These are phyloP conservation scores for Piliocolobus tephrosceles DNA, from an alignment of 2,113 vertebrate species.

Conservation along the genomic window DNA sequence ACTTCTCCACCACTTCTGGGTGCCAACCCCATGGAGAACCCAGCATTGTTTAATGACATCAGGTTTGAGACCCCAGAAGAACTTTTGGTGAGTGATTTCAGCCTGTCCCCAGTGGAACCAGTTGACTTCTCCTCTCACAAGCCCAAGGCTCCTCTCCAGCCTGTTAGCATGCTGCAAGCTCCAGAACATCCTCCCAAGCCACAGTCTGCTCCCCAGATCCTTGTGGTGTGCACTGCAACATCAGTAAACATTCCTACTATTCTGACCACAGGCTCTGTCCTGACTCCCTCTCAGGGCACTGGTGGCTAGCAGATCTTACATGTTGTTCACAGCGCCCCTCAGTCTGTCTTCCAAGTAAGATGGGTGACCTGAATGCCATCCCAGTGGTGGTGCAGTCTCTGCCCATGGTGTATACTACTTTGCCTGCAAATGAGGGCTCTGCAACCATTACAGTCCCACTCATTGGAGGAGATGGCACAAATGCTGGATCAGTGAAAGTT, in stretches of 20 bases:
- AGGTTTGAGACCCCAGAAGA: constrained; percentile 87
- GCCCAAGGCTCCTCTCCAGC: constrained; percentile 82
- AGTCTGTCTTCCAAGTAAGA: constrained; percentile 93
- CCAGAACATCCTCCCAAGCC: constrained; percentile 67
- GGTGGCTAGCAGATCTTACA: constrained; percentile 96
- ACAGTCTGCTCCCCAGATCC: constrained; percentile 29
- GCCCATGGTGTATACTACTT: constrained; percentile 93
- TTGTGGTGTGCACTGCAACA: constrained; percentile 86
- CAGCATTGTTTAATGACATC: constrained; percentile 86
- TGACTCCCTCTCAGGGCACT: constrained; percentile 93
- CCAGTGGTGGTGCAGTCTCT: constrained; percentile 96
- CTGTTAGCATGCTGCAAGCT: constrained; percentile 79
- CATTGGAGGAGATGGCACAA: constrained; percentile 94
- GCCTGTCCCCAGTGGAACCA: constrained; percentile 90
- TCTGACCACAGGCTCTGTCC: constrained; percentile 92
- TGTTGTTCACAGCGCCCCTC: constrained; percentile 97
- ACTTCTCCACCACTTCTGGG: constrained; percentile 80
- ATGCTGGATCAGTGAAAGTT: constrained; percentile 89
- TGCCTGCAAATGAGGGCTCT: constrained; percentile 90
- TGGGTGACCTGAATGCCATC: constrained; percentile 95
- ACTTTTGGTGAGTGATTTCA: constrained; percentile 88
- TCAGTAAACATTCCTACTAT: constrained; percentile 85
- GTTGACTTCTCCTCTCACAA: constrained; percentile 97
- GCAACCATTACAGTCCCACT: constrained; percentile 95
- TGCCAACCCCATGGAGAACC: constrained; percentile 81